Evolutionary conservation across 2,888 invertebrate species (phyloP).

Genomic region (Drosophila hawaiiensis): DNA sequence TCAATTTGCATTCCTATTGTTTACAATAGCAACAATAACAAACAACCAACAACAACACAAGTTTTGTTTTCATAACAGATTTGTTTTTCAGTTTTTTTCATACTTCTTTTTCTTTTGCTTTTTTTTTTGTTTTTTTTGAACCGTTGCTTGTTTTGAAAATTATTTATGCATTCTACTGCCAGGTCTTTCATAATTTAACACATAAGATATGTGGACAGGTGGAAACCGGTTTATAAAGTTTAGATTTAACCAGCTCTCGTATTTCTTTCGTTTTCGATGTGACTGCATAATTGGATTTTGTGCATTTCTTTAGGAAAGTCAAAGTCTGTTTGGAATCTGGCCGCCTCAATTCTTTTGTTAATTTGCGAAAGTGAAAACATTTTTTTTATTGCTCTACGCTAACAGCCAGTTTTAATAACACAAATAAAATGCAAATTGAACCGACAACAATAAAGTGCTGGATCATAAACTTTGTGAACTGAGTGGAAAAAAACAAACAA

Average conservation of each 20-base stretch:
- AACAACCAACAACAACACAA: constrained; percentile 14
- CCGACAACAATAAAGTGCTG: constrained; percentile 31
- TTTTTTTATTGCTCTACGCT: constrained; percentile 41
- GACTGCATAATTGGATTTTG: constrained; percentile 48
- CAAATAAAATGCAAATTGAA: constrained; percentile 62
- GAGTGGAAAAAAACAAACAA: constrained; percentile 4
- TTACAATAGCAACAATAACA: constrained; percentile 38
- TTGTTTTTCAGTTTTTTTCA: constrained; percentile 12
- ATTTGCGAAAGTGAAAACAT: constrained; percentile 77
- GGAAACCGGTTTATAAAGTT: constrained; percentile 61
- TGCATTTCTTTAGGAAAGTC: constrained; percentile 49
- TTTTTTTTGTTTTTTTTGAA: constrained; percentile 19
- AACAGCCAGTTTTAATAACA: constrained; percentile 28
- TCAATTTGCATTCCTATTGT: constrained; percentile 73
- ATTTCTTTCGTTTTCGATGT: constrained; percentile 21
- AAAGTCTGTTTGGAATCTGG: constrained; percentile 10
- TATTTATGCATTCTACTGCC: constrained; percentile 71
- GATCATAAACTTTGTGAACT: constrained; percentile 37
- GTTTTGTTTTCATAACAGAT: constrained; percentile 36
- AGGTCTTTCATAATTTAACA: constrained; percentile 66
- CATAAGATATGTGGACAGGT: constrained; percentile 49
- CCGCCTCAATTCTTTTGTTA: constrained; percentile 54
- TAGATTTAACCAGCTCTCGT: constrained; percentile 3
- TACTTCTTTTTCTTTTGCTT: background rate
- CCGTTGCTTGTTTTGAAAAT: constrained; percentile 48